Base-by-base conservation (phyloP, 2,888 invertebrate genomes). In the Lithophane socia region DNA sequence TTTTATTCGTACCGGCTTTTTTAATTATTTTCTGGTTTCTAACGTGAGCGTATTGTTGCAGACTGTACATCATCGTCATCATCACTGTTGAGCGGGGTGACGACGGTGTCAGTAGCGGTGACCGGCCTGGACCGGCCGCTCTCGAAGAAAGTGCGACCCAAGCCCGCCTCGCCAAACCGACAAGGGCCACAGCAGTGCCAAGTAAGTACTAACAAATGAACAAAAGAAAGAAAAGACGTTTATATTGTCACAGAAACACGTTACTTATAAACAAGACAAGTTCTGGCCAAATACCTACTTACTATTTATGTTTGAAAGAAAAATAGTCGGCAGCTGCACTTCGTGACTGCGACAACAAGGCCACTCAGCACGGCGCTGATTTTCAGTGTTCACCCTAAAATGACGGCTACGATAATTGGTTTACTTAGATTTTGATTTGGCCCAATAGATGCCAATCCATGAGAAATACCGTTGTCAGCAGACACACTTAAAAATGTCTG, bases 181-280 rank as follows among this genome's bases (percentile, higher is more conserved):
- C 99, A 99, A 95, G 99, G 99, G 80, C 99, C 99, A 70, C 99
- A 99, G 92, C 98, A 98, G 94, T 99, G 99, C 95, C 99, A 98
- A 97, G 99, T 99, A 95, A 97, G 96, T 75, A 71, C 16, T 10
- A 9, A 13, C 16, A 16, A 37, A 16, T 29, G 9, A 68, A 37
- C 52, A 1, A 49, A 54, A 4, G 2, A 2, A 18, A 47, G 5
- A 24, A 18, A 18, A 65, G 10, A 10, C 18, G 0, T 24, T 3
- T 65, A 3, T 47, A 18, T 18, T 8, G 47, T 47, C 47, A 12
- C 47, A 10, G 65, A 18, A 47, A 24, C 18, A 18, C 10, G 10
- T 65, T 52, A 52, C 12, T 21, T 63, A 21, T 13, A 8, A 21
- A 42, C n/a, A 13, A 58, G 3, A 9, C 13, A 42, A 64, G 8